Base-by-base conservation (phyloP, 2,888 invertebrate genomes). In the Drosophila diplacantha region DNA sequence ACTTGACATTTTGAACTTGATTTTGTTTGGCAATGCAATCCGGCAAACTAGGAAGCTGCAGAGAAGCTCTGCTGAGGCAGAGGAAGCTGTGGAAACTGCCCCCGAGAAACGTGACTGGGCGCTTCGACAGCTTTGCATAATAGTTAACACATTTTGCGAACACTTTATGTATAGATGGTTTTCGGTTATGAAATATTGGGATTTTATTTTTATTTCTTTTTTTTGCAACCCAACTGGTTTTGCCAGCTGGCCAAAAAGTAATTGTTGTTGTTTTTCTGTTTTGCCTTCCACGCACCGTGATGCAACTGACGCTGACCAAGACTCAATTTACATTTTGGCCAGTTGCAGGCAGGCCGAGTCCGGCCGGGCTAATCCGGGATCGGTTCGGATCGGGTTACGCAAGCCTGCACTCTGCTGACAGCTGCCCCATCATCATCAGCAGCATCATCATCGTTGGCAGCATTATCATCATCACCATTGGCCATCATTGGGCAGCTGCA, bases 1-100 rank as follows among this genome's bases (percentile, higher is more conserved):
- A 79, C 80, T 81, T 81, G 83, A 83, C 80, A 76, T 70, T 83
- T 83, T 79, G 81, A 81, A 81, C 81, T 81, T 81, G 76, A 79
- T 66, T 53, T 39, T 39, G 60, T 61, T 56, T 32, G 31, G 41
- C 39, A 35, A 41, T 47, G 46, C 39, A 41, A 41, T 24, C 20
- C 18, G 29, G 44, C 14, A 29, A 46, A 51, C 43, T 37, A 62
- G 49, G 61, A 62, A 60, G 61, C 32, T 32, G 35, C 24, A 11
- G 14, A 18, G 20, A 29, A 6, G 51, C 18, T 29, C 7, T 4
- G 11, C 14, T 0, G 16, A 6, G 24, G 24, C 22, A 22, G n/a
- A n/a, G 24, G 24, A 41, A 1, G 41, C 26, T 44, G 18, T 46
- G 44, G 47, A 55, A 18, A 31, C 38, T 39, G 82, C 72, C 72